Conservation (phyloP, 2,797 vertebrate species). For the Neosilurus hyrtlii region DNA sequence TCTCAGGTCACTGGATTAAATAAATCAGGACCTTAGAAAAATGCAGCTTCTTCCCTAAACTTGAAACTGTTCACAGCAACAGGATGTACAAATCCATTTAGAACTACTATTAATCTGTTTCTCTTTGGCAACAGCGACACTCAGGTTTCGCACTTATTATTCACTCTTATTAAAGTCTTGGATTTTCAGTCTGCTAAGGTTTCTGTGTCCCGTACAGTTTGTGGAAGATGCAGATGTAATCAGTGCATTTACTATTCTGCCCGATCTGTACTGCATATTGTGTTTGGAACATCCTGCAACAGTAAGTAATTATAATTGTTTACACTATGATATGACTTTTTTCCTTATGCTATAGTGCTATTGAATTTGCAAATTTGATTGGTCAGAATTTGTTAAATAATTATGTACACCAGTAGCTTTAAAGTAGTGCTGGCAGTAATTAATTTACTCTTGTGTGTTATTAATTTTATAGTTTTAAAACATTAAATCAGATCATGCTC, state of each 20-base stretch:
- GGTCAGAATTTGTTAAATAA: too few relatives aligned
- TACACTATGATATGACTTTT: too few relatives aligned
- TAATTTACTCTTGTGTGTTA: too few relatives aligned
- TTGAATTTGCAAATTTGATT: too few relatives aligned
- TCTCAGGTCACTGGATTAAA: background rate
- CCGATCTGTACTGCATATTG: background rate
- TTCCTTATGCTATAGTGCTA: too few relatives aligned
- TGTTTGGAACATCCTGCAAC: background rate
- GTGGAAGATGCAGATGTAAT: background rate
- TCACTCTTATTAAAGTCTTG: background rate
- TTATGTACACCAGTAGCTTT: too few relatives aligned
- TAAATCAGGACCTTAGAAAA: background rate
- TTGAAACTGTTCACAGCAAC: background rate
- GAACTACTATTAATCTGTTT: background rate
- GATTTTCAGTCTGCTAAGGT: background rate
- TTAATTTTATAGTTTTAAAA: background rate
- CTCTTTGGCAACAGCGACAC: background rate
- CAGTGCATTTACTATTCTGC: background rate
- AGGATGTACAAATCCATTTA: background rate
- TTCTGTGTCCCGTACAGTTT: background rate
- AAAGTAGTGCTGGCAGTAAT: too few relatives aligned
- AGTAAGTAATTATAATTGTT: background rate
- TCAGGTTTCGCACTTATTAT: slow-evolving; percentile 4
- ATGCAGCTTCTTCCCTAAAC: background rate
- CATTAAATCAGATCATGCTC: background rate